phyloP scores from a whole-genome alignment of 2,797 vertebrate species.

The Bradypodion pumilum region DNA sequence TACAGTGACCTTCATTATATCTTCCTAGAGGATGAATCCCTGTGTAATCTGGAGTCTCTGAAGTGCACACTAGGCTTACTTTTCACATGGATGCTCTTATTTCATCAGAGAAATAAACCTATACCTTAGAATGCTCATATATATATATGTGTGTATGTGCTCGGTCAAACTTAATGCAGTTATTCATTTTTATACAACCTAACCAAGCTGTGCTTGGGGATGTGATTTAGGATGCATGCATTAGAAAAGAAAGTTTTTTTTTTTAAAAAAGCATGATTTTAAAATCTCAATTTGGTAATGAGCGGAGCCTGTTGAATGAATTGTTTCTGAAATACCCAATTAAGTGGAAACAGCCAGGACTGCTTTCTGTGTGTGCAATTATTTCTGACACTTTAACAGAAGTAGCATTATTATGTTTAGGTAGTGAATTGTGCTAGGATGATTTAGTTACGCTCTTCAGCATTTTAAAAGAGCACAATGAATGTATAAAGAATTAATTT shows the following conservation, averaged over 20 bases:
- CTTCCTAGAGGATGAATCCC: too few species aligned
- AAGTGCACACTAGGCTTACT: background rate
- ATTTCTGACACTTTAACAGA: constrained; percentile 23
- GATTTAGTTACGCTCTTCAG: background rate
- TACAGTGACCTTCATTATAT: background rate
- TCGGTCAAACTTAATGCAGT: background rate
- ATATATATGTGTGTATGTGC: background rate
- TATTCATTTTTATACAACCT: background rate
- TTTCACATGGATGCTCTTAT: background rate
- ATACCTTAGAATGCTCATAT: too few species aligned
- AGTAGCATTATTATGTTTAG: constrained; percentile 12
- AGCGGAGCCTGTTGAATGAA: constrained; percentile 11
- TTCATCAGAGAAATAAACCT: too few species aligned
- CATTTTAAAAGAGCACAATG: background rate
- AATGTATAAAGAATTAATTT: background rate
- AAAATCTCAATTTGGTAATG: constrained; percentile 20
- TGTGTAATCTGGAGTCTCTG: background rate
- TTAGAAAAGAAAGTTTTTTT: background rate
- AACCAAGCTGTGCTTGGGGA: background rate
- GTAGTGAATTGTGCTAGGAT: constrained; percentile 1
- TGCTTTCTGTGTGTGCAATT: background rate
- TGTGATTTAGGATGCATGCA: background rate
- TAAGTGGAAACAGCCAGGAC: background rate
- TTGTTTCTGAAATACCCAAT: constrained; percentile 23
- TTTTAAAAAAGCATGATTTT: background rate